Evolutionary conservation across 2,888 invertebrate genomes (phyloP).

Genomic region (Trichacis sp.): DNA sequence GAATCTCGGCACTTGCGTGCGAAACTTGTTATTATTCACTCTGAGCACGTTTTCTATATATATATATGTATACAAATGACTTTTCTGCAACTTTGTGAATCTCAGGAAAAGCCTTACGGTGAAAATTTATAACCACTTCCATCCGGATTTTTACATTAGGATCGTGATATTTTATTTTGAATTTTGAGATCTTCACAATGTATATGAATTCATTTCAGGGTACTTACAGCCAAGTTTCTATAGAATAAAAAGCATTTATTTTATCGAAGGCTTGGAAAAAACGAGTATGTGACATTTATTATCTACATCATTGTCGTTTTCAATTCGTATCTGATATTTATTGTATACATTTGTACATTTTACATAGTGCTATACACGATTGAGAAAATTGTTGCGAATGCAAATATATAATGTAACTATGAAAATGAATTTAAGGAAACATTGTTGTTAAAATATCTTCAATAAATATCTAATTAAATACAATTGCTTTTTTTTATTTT

Average conservation of each 20-base stretch:
- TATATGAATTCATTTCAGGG: background rate
- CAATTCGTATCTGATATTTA: conserved; percentile 26
- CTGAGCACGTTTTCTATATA: no score
- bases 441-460: conserved; percentile 56
- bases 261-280: background rate
- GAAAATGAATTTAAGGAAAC: conserved; percentile 37
- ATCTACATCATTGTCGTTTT: background rate
- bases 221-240: background rate
- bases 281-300: background rate
- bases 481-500: background rate
- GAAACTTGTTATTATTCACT: background rate
- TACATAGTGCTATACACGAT: conserved; percentile 27
- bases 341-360: conserved; percentile 38
- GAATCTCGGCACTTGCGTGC: conserved; percentile 13
- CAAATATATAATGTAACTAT: conserved; percentile 24
- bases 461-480: conserved; percentile 54
- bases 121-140: no score
- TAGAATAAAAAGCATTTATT: background rate
- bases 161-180: no score
- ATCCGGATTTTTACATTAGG: no score
- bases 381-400: conserved; percentile 27
- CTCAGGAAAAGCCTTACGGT: no score
- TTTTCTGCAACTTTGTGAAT: no score
- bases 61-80: no score
- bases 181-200: background rate